These are phyloP conservation scores for Phylloscopus collybita DNA, from an alignment of 2,797 vertebrate species.

Conservation along the genomic window DNA sequence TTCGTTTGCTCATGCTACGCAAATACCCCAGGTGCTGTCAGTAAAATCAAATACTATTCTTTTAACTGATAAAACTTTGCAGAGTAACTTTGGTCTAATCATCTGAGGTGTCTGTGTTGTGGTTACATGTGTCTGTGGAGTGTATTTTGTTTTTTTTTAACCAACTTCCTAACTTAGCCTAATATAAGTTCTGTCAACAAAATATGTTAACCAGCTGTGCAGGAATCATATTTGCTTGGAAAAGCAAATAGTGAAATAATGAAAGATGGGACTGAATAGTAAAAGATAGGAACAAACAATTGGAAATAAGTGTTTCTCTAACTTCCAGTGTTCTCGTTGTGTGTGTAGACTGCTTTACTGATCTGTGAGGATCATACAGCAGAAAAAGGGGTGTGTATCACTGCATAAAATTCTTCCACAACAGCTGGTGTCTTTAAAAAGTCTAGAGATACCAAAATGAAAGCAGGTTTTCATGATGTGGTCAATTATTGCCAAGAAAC, in stretches of 20 bases:
- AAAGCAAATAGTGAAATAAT: background rate
- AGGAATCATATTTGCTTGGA: background rate
- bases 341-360: background rate
- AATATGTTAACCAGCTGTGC: background rate
- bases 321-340: background rate
- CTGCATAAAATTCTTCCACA: background rate
- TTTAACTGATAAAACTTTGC: background rate
- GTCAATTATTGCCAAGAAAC: background rate
- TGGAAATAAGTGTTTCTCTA: background rate
- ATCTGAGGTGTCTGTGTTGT: background rate
- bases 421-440: background rate
- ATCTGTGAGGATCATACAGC: background rate
- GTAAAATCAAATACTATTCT: background rate
- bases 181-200: background rate
- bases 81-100: background rate
- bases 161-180: background rate
- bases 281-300: background rate
- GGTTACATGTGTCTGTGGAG: background rate
- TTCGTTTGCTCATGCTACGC: slow-evolving; percentile 88
- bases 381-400: background rate
- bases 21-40: slow-evolving; percentile 84
- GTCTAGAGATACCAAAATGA: background rate
- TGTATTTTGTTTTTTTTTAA: background rate
- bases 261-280: background rate
- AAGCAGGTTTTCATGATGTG: background rate